A percentile compares a stretch with the other conserved stretches of the same genome.
phyloP scores from a whole-genome alignment of 2,888 invertebrate genomes.

The Rotaria magnacalcarata region DNA sequence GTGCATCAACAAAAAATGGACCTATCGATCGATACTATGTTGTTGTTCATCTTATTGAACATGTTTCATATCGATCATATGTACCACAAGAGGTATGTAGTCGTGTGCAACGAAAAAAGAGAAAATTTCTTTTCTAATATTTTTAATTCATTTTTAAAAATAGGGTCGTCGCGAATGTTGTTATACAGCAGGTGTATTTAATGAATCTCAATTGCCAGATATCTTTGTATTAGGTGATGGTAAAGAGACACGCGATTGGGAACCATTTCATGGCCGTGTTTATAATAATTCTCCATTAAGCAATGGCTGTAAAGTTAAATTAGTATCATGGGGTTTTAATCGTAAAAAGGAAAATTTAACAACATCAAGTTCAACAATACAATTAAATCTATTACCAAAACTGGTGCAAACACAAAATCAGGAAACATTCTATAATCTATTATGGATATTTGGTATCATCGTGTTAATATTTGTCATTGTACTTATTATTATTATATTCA shows the following conservation, averaged over 20 bases:
- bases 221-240: conserved; percentile 13
- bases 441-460: conserved; percentile 18
- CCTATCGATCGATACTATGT: conserved; percentile 42
- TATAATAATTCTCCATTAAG: not conserved
- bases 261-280: not conserved
- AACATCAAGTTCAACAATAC: conserved; percentile 17
- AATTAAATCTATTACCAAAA: not conserved
- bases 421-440: not conserved
- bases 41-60: conserved; percentile 37
- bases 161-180: conserved; percentile 24
- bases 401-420: not conserved
- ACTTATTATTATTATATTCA: not conserved
- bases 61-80: not conserved
- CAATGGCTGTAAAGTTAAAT: not conserved
- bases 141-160: no score
- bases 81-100: conserved; percentile 7
- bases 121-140: no score
- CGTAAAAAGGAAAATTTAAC: conserved; percentile 20
- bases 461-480: not conserved
- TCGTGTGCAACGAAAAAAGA: no score
- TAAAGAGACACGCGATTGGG: conserved; percentile 17
- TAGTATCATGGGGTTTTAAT: conserved; percentile 30
- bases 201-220: not conserved
- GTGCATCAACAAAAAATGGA: conserved; percentile 42
- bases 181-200: conserved; percentile 17